Conservation (phyloP, 2,797 vertebrate genomes). For the Sebastes glaucus region DNA sequence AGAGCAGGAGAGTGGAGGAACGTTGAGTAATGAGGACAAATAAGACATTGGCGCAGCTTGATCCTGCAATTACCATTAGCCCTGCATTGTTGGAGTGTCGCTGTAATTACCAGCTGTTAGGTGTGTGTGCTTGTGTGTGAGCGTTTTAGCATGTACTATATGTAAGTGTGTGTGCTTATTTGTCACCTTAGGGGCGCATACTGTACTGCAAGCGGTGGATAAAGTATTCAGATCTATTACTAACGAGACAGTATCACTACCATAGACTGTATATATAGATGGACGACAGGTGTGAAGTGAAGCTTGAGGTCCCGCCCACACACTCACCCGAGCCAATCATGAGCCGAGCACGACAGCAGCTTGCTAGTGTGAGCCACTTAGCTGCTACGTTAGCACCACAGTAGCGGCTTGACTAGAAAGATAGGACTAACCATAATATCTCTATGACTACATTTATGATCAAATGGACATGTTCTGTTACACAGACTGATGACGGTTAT, state of each 20-base stretch:
- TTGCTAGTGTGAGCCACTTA: too few species aligned
- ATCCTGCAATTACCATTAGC: slow-evolving; percentile 75
- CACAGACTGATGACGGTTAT: neutral
- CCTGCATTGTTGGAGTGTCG: slow-evolving; percentile 56
- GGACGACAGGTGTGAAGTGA: neutral
- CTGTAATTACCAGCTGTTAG: slow-evolving; percentile 64
- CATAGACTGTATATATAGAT: neutral
- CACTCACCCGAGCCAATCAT: neutral
- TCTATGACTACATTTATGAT: neutral
- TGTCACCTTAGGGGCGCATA: neutral
- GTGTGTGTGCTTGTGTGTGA: slow-evolving; percentile 20
- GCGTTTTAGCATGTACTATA: slow-evolving; percentile 22
- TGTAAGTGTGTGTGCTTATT: slow-evolving; percentile 2
- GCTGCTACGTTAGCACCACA: neutral
- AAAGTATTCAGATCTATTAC: neutral
- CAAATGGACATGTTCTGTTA: neutral
- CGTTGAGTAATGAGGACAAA: slow-evolving; percentile 61
- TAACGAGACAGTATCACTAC: neutral
- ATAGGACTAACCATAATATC: neutral
- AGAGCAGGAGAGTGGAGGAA: slow-evolving; percentile 15
- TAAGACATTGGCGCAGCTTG: slow-evolving; percentile 59
- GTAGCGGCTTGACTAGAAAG: neutral
- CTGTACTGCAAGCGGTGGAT: neutral
- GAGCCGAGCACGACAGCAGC: neutral
- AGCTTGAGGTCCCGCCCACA: neutral